phyloP scores from a whole-genome alignment of 2,113 vertebrate species.

The Corapipo altera region DNA sequence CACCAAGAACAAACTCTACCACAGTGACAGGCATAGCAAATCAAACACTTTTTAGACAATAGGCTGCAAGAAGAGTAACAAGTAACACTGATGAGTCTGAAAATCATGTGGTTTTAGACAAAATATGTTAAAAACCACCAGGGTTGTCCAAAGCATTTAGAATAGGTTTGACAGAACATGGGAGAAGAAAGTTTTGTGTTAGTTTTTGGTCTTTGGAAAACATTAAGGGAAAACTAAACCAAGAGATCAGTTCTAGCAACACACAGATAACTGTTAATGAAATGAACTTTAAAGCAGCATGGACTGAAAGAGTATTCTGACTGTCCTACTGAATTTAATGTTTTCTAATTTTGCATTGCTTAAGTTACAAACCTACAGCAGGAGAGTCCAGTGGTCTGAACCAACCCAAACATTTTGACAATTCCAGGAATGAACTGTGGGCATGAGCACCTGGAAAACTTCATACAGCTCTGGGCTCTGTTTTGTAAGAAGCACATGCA shows the following conservation, averaged over 20 bases:
- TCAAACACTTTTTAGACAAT: neutral
- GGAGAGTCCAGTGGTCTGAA: neutral
- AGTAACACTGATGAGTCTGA: neutral
- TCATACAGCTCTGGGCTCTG: accelerated
- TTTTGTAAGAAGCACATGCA: no score
- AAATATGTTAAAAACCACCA: neutral
- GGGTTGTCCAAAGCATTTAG: neutral
- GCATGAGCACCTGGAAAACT: neutral
- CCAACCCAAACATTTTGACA: accelerated
- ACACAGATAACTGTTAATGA: neutral
- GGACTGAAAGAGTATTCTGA: neutral
- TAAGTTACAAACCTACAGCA: neutral
- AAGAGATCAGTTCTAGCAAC: neutral
- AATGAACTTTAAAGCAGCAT: neutral
- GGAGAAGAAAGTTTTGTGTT: neutral
- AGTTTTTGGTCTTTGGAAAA: neutral
- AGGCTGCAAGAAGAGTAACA: neutral
- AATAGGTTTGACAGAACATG: neutral
- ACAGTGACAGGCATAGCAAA: neutral
- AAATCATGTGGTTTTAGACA: neutral
- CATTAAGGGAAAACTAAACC: neutral
- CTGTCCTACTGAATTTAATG: neutral
- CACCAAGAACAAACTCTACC: neutral
- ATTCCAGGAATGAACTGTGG: neutral
- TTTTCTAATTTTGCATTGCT: neutral